These are phyloP conservation scores for Pseudochromis fuscus DNA, from an alignment of 2,797 vertebrate species.

Conservation along the genomic window DNA sequence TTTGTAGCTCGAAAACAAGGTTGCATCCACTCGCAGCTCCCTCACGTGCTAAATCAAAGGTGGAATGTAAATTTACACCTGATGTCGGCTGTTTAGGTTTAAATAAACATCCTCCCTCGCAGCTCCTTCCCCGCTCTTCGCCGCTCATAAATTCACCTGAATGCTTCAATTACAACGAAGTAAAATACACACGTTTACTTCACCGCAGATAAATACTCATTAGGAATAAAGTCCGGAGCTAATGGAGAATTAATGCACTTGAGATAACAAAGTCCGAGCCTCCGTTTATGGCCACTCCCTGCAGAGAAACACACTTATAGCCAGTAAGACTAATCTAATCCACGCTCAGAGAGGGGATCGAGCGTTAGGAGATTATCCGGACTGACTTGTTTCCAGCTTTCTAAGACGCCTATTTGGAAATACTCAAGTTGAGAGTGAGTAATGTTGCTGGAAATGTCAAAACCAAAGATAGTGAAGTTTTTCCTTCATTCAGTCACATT, in stretches of 20 bases:
- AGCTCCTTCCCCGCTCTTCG: not conserved
- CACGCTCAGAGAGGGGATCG: conserved; percentile 31
- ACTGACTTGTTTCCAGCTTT: conserved; percentile 55
- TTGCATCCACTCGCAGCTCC: conserved; percentile 9
- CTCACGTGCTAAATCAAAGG: conserved; percentile 37
- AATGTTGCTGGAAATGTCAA: conserved; percentile 2
- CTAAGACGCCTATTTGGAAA: conserved; percentile 46
- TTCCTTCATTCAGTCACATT: conserved; percentile 5
- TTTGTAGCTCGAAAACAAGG: conserved; percentile 41
- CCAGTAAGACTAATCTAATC: conserved; percentile 45
- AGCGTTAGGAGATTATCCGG: conserved; percentile 30
- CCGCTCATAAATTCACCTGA: conserved; percentile 25
- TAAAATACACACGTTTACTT: conserved; percentile 25
- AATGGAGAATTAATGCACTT: conserved; percentile 21
- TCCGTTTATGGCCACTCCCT: conserved; percentile 53
- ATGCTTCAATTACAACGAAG: not conserved
- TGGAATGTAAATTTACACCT: conserved; percentile 35
- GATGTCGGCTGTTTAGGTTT: conserved; percentile 3
- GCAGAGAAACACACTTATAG: conserved; percentile 19
- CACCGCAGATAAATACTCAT: conserved; percentile 33
- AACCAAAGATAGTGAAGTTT: conserved; percentile 34
- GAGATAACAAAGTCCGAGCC: conserved; percentile 7
- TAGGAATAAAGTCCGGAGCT: conserved; percentile 25
- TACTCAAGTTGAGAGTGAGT: conserved; percentile 1
- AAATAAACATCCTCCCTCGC: conserved; percentile 23